These are phyloP conservation scores for Macropus fuliginosus DNA, from an alignment of 2,797 vertebrate species.

Conservation along the genomic window DNA sequence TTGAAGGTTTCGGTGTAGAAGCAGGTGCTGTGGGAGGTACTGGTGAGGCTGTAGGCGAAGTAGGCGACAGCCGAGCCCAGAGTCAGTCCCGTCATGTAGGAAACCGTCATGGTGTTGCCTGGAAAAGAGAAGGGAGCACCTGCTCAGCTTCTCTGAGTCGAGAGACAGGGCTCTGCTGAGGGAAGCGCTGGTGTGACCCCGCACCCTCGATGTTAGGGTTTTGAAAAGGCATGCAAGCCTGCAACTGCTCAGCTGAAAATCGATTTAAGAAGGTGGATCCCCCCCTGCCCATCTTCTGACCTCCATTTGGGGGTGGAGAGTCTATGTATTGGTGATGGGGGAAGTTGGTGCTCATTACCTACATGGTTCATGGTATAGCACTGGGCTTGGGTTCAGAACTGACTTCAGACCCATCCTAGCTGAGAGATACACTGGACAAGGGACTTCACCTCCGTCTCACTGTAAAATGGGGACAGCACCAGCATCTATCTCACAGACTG, in stretches of 20 bases:
- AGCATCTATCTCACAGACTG: too few species aligned
- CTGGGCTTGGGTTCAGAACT: background rate
- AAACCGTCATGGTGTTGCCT: slow-evolving; percentile 99
- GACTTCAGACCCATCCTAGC: background rate
- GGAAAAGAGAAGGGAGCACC: background rate
- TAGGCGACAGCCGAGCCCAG: slow-evolving; percentile 95
- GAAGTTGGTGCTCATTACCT: background rate
- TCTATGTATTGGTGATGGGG: too few species aligned
- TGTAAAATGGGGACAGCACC: too few species aligned
- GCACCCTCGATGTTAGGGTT: too few species aligned
- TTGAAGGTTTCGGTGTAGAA: slow-evolving; percentile 82
- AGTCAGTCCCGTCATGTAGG: slow-evolving; percentile 97
- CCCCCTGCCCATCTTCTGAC: background rate
- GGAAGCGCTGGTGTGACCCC: too few species aligned
- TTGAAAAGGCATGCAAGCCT: too few species aligned
- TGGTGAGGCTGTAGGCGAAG: slow-evolving; percentile 94
- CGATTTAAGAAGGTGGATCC: too few species aligned
- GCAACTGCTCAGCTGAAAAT: too few species aligned
- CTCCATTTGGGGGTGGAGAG: background rate
- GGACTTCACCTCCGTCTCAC: background rate
- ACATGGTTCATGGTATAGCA: background rate
- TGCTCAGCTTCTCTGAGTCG: background rate
- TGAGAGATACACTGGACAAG: background rate
- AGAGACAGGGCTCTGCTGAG: accelerated
- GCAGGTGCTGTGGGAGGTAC: slow-evolving; percentile 84